phyloP scores from a whole-genome alignment of 2,888 invertebrate genomes.

The Malachius bipustulatus region DNA sequence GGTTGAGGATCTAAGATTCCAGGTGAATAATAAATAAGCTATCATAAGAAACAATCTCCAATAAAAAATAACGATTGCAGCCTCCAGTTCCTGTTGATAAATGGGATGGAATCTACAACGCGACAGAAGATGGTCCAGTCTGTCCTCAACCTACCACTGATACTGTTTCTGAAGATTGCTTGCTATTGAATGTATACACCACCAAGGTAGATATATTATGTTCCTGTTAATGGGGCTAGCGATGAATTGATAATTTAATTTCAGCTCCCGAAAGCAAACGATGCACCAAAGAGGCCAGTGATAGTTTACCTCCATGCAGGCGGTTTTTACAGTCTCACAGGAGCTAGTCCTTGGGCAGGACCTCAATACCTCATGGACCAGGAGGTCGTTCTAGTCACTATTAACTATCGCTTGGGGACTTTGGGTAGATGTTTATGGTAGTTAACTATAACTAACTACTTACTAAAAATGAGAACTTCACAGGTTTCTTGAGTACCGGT shows the following conservation, averaged over 20 bases:
- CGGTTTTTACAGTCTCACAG: constrained; percentile 50
- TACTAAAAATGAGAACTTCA: background rate
- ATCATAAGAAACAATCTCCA: background rate
- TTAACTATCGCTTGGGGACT: constrained; percentile 51
- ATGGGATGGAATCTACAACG: constrained; percentile 30
- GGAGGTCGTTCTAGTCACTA: constrained; percentile 51
- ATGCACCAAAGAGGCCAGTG: constrained; percentile 42
- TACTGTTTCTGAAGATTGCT: constrained; percentile 48
- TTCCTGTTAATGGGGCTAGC: too few species aligned
- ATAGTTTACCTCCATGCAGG: constrained; percentile 58
- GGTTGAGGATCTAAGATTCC: constrained; percentile 31
- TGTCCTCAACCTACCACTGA: constrained; percentile 31
- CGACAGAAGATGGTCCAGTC: constrained; percentile 30
- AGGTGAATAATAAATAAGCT: constrained; percentile 23
- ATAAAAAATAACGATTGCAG: constrained; percentile 20
- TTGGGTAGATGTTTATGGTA: constrained; percentile 32
- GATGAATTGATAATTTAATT: constrained; percentile 10
- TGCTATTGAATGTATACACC: constrained; percentile 51
- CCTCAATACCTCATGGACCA: constrained; percentile 53
- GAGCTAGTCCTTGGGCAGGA: constrained; percentile 43
- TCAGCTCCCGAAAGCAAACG: constrained; percentile 28
- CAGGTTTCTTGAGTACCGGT: constrained; percentile 42
- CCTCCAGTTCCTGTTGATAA: constrained; percentile 31
- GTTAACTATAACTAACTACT: background rate
- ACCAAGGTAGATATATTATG: constrained; percentile 34